Conservation (phyloP, 2,113 vertebrate species). For the Dicerorhinus sumatrensis region DNA sequence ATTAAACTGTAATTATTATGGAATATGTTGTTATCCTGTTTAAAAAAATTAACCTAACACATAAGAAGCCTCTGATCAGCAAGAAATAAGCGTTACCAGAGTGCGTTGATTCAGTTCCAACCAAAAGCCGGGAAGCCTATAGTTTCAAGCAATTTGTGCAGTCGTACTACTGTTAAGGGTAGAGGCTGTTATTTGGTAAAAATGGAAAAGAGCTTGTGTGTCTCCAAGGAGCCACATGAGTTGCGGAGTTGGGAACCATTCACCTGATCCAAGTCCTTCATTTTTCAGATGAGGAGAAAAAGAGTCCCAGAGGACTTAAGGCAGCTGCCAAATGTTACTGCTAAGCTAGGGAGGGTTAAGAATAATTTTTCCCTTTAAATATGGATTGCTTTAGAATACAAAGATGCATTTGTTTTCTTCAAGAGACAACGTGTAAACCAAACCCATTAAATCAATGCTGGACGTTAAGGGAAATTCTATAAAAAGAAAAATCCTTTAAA, state of each 20-base stretch:
- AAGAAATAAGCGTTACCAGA: constrained; percentile 40
- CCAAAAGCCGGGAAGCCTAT: background rate
- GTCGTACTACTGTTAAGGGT: background rate
- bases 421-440: constrained; percentile 59
- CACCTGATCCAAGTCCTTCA: constrained; percentile 46
- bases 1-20: background rate
- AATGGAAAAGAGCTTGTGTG: background rate
- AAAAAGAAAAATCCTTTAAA: constrained; percentile 46
- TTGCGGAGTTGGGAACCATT: constrained; percentile 6
- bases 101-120: background rate
- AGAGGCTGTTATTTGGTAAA: background rate
- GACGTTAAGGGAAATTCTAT: constrained; percentile 18
- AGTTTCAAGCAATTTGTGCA: background rate
- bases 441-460: constrained; percentile 30
- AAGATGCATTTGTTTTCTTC: constrained; percentile 58
- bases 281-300: constrained; percentile 23
- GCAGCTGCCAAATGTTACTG: constrained; percentile 1
- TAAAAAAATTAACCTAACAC: constrained; percentile 32
- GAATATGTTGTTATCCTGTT: background rate
- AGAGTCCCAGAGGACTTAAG: constrained; percentile 17
- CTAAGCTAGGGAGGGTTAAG: constrained; percentile 35
- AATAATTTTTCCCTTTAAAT: constrained; percentile 55
- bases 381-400: constrained; percentile 54
- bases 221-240: background rate
- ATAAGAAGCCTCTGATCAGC: constrained; percentile 3